These are phyloP conservation scores for Caracal caracal DNA, from an alignment of 2,113 vertebrate genomes.

Conservation along the genomic window DNA sequence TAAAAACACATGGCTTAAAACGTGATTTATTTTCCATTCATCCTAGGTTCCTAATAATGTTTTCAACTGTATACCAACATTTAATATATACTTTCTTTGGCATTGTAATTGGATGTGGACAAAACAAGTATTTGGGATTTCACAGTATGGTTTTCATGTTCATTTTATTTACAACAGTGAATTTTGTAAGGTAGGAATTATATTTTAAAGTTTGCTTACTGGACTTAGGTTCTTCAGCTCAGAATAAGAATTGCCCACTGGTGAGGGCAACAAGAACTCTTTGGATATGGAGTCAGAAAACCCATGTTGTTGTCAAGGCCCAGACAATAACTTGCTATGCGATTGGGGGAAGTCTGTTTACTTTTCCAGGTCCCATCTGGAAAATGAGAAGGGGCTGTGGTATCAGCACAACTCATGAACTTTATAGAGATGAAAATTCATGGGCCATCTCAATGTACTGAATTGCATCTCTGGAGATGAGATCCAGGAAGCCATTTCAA, in stretches of 20 bases:
- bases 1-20: neutral
- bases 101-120: constrained; percentile 76
- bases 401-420: neutral
- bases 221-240: neutral
- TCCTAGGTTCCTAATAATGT: constrained; percentile 71
- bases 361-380: neutral
- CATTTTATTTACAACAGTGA: constrained; percentile 58
- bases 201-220: constrained; percentile 40
- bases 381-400: neutral
- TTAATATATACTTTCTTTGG: constrained; percentile 77
- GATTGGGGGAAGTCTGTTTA: neutral
- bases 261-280: neutral
- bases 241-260: neutral
- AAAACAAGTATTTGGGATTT: neutral
- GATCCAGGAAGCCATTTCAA: neutral
- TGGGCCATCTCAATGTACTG: too few relatives aligned
- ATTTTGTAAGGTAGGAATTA: constrained; percentile 69
- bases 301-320: neutral
- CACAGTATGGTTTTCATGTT: constrained; percentile 21
- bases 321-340: neutral
- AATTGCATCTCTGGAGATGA: neutral
- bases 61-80: constrained; percentile 49
- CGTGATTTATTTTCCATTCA: constrained; percentile 31
- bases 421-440: neutral
- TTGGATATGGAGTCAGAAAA: neutral